Conservation (phyloP, 2,888 invertebrate species). For the Itoplectis maculator region DNA sequence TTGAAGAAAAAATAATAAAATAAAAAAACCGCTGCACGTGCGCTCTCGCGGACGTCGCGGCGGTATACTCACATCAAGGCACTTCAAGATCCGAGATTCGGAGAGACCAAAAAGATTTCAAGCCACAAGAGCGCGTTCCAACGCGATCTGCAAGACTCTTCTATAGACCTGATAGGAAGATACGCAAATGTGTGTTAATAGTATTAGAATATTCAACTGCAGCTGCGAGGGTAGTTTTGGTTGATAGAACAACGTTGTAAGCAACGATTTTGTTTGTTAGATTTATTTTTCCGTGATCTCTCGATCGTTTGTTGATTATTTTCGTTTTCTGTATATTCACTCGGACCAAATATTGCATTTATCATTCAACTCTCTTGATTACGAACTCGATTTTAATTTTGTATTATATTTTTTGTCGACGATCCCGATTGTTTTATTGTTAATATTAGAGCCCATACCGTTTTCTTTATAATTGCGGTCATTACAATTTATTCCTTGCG, state of each 20-base stretch:
- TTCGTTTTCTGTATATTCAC: slow-evolving; percentile 4
- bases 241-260: slow-evolving; percentile 64
- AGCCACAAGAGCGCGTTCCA: slow-evolving; percentile 78
- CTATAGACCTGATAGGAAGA: slow-evolving; percentile 80
- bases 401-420: slow-evolving; percentile 23
- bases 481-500: slow-evolving; percentile 35
- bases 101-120: slow-evolving; percentile 76
- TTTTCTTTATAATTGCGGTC: slow-evolving; percentile 49
- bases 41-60: slow-evolving; percentile 13
- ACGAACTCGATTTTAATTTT: slow-evolving; percentile 41
- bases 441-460: slow-evolving; percentile 52
- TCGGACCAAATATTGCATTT: slow-evolving; percentile 34
- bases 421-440: slow-evolving; percentile 52
- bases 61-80: slow-evolving; percentile 78
- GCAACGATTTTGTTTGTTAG: slow-evolving; percentile 51
- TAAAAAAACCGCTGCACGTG: slow-evolving; percentile 29
- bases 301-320: slow-evolving; percentile 37
- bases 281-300: slow-evolving; percentile 9
- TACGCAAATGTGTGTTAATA: slow-evolving; percentile 69
- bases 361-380: slow-evolving; percentile 40
- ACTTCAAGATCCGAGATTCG: slow-evolving; percentile 75
- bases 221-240: slow-evolving; percentile 2
- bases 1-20: slow-evolving; percentile 1
- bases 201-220: slow-evolving; percentile 25
- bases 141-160: slow-evolving; percentile 76